These are phyloP conservation scores for Microcaecilia unicolor DNA, from an alignment of 2,797 vertebrate genomes.

Conservation along the genomic window DNA sequence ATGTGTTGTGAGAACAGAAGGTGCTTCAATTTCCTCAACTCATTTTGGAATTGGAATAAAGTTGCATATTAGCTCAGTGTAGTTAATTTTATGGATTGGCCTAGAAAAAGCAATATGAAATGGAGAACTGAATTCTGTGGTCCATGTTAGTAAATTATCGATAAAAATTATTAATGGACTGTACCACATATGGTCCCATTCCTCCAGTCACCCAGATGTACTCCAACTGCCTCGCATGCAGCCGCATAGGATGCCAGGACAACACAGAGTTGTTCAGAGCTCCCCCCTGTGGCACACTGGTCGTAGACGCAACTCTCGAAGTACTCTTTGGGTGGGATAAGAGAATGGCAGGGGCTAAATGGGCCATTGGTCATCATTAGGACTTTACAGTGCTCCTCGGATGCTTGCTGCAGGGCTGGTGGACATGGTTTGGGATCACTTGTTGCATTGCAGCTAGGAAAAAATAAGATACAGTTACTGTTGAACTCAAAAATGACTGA, in stretches of 20 bases:
- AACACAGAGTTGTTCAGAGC: conserved; percentile 47
- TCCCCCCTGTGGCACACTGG: conserved; percentile 57
- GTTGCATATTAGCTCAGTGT: too few species aligned
- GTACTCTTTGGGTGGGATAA: conserved; percentile 54
- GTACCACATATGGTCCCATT: conserved; percentile 56
- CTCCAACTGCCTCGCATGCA: conserved; percentile 56
- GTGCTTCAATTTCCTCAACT: too few species aligned
- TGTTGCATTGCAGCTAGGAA: conserved; percentile 35
- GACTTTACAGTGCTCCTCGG: conserved; percentile 38
- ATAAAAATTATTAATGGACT: too few species aligned
- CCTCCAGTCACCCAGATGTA: conserved; percentile 57
- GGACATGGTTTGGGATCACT: conserved; percentile 39
- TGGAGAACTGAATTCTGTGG: too few species aligned
- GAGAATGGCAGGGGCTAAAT: conserved; percentile 60
- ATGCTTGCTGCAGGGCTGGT: conserved; percentile 26
- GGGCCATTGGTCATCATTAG: conserved; percentile 14
- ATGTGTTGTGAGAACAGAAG: too few species aligned
- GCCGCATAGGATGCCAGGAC: conserved; percentile 61
- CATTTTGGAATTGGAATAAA: too few species aligned
- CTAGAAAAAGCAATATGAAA: too few species aligned
- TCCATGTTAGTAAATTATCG: too few species aligned
- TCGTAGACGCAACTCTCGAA: conserved; percentile 65
- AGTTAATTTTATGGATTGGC: too few species aligned
- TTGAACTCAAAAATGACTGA: too few species aligned
- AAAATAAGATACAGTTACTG: too few species aligned